Evolutionary conservation across 2,113 vertebrate genomes (phyloP).

Genomic region (Ardeotis arabs): DNA sequence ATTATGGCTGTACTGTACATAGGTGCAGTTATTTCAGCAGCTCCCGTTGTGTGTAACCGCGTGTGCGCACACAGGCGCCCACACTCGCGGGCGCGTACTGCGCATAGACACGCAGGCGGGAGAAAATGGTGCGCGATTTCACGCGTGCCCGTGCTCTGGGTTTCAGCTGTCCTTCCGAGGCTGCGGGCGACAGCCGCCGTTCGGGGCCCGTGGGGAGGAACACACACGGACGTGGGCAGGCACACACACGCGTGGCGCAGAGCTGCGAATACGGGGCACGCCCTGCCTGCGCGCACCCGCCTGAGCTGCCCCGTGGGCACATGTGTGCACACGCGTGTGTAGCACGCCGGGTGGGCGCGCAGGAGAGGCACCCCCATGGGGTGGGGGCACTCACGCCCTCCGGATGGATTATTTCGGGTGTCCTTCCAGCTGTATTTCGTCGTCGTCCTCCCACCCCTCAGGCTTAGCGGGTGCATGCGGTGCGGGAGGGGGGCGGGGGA

Average conservation of each 20-base stretch:
- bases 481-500: not conserved
- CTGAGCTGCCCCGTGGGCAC: not conserved
- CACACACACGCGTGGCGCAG: not conserved
- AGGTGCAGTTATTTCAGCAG: not conserved
- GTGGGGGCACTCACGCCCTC: not conserved
- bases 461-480: not conserved
- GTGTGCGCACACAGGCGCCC: not conserved
- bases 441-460: not conserved
- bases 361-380: not conserved
- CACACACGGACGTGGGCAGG: not conserved
- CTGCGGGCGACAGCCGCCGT: not conserved
- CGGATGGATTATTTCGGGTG: not conserved
- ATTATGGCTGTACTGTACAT: accelerated
- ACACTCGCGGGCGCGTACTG: accelerated
- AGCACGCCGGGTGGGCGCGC: not conserved
- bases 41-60: not conserved
- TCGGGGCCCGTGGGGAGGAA: not conserved
- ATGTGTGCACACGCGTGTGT: conserved; percentile 4
- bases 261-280: not conserved
- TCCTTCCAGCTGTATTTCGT: not conserved
- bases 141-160: not conserved
- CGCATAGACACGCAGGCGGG: not conserved
- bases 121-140: not conserved
- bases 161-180: not conserved
- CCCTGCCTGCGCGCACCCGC: not conserved